Conservation (phyloP, 2,888 invertebrate genomes). For the Frankliniella intonsa region DNA sequence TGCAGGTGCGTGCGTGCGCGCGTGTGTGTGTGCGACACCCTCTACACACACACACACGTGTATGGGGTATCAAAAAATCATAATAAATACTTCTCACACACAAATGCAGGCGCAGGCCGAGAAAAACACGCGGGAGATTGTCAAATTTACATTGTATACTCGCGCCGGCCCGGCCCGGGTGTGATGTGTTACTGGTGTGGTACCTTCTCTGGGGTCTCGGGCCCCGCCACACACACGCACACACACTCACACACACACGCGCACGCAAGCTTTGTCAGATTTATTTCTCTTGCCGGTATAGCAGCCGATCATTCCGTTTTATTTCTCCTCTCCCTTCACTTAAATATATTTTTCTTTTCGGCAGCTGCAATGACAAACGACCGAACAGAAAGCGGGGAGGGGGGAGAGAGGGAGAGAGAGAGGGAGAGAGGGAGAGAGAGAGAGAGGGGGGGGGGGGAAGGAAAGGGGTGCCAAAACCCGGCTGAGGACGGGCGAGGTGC, state of each 20-base stretch:
- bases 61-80: no score
- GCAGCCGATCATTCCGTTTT: background rate
- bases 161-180: background rate
- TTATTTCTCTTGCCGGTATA: no score
- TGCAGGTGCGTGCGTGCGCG: background rate
- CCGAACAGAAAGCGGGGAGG: background rate
- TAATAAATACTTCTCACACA: background rate
- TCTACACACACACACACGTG: no score
- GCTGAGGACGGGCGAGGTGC: slow-evolving; percentile 12
- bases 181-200: background rate
- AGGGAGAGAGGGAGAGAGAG: slow-evolving; percentile 21
- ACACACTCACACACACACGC: no score
- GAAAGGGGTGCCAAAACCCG: slow-evolving; percentile 15
- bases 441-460: slow-evolving; percentile 18
- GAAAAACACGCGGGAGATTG: background rate
- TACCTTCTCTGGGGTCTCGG: background rate
- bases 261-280: background rate
- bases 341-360: background rate
- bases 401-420: slow-evolving; percentile 4
- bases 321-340: background rate
- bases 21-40: no score
- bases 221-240: background rate
- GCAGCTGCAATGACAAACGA: slow-evolving; percentile 13
- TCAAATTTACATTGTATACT: slow-evolving; percentile 12
- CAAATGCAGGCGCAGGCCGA: background rate